A percentile compares a stretch with the other conserved stretches of the same genome.
phyloP scores from a whole-genome alignment of 2,888 invertebrate species.

The Dasypolia templi region DNA sequence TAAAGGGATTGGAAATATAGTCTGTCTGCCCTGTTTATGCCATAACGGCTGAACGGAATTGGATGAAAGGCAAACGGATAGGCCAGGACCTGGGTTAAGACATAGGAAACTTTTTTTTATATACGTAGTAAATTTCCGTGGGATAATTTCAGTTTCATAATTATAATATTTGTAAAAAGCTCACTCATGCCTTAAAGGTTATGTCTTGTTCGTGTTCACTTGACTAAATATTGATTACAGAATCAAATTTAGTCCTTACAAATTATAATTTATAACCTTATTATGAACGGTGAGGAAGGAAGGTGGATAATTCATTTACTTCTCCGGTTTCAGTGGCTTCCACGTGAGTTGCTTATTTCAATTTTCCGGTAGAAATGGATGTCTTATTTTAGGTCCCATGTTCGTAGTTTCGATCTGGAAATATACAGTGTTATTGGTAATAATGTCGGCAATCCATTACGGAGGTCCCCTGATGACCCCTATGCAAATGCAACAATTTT shows the following conservation, averaged over 20 bases:
- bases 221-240: conserved; percentile 14
- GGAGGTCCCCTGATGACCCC: too few relatives aligned
- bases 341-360: conserved; percentile 10
- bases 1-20: too few relatives aligned
- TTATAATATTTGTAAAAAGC: conserved; percentile 22
- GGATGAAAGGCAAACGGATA: too few relatives aligned
- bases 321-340: conserved; percentile 2
- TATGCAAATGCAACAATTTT: too few relatives aligned
- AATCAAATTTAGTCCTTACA: conserved; percentile 25
- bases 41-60: too few relatives aligned
- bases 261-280: conserved; percentile 41
- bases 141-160: too few relatives aligned
- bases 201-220: conserved; percentile 24
- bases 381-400: not conserved
- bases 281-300: not conserved
- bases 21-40: too few relatives aligned
- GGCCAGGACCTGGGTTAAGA: too few relatives aligned
- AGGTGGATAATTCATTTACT: conserved; percentile 36
- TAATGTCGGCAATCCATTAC: too few relatives aligned
- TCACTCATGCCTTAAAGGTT: conserved; percentile 19
- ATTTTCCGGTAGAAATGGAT: conserved; percentile 6
- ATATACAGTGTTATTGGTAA: too few relatives aligned
- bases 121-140: too few relatives aligned
- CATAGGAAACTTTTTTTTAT: too few relatives aligned
- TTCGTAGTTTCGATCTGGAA: not conserved